phyloP scores from a whole-genome alignment of 23 tunicate genomes.

The Corella eumyota region DNA sequence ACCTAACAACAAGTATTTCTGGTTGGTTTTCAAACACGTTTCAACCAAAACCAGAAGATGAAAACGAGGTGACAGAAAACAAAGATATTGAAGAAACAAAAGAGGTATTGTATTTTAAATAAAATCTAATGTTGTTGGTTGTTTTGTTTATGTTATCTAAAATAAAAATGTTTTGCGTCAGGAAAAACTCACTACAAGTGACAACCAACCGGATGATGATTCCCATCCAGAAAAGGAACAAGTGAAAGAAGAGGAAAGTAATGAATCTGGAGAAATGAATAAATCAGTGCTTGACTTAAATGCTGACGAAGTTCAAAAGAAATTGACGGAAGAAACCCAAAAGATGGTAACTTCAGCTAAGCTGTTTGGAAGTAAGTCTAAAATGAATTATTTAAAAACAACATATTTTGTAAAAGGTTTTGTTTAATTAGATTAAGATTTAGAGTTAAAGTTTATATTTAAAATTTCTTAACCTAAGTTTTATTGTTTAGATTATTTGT shows the following conservation, averaged over 20 bases:
- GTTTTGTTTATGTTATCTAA: background rate
- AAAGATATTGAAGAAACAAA: background rate
- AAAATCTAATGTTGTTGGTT: background rate
- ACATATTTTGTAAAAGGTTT: background rate
- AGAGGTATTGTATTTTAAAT: background rate
- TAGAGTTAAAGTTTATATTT: background rate
- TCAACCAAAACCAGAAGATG: slow-evolving; percentile 14
- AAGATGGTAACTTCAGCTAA: slow-evolving; percentile 78
- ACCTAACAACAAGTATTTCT: slow-evolving; percentile 58
- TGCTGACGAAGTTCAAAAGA: slow-evolving; percentile 69
- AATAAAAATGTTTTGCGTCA: background rate
- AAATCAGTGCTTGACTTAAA: slow-evolving; percentile 24
- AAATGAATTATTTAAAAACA: background rate
- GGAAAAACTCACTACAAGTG: background rate
- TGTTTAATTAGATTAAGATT: too few species aligned
- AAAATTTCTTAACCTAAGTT: background rate
- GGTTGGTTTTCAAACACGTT: slow-evolving; percentile 71
- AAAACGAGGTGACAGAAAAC: background rate
- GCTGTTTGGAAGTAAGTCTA: slow-evolving; percentile 76
- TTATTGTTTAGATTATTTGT: slow-evolving; percentile 50
- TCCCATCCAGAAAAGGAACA: background rate
- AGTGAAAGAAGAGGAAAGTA: background rate
- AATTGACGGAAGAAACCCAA: slow-evolving; percentile 84
- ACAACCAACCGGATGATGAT: background rate
- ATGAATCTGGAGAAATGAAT: slow-evolving; percentile 4